Evolutionary conservation across 2,888 invertebrate genomes (phyloP), one percentile per base, ranked within the genome.

Genomic region (Lepidochitona cinerea): DNA sequence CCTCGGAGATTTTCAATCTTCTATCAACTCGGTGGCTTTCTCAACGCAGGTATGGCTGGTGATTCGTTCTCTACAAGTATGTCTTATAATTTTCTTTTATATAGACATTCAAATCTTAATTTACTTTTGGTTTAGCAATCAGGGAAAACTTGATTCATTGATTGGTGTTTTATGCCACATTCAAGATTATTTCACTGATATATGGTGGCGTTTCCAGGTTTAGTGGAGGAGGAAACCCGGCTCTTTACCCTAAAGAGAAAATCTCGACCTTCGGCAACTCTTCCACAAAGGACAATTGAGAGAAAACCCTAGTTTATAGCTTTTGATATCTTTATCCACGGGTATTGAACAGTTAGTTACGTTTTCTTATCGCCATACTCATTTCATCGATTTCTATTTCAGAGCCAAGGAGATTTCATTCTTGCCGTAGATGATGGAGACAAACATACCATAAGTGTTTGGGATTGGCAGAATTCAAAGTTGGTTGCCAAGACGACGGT

Each of bases 401-500:
- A 97, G 96, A 96, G 96, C 86, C 95, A 96, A 0, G 97, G 97
- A 23, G 96, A 95, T 88, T 96, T 96, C 89, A 95, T 97, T 64
- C 89, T 97, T 81, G 96, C 96, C 0, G 95, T 97, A 37, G 97
- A 97, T 88, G 95, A 95, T 3, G 96, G 96, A 0, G 93, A 95
- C 68, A 96, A 97, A 90, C 96, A 97, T 87, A 96, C 96, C 77
- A 92, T 97, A 2, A 96, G 96, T 0, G 96, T 97, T 0, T 97
- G 97, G 97, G 96, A 97, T 85, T 97, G 97, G 97, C 96, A 96
- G 87, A 96, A 96, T 94, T 96, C 96, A 70, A 95, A 96, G 91
- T 92, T 97, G n/a, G 93, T 97, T 9, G 97, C 97, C 73, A 96
- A 96, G 94, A 96, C 97, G 70, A 96, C 96, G 80, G 97, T 97